Evolutionary conservation across 2,113 vertebrate genomes (phyloP), one percentile per base, ranked within the genome.

Genomic region (Coptodon bakossiorum): DNA sequence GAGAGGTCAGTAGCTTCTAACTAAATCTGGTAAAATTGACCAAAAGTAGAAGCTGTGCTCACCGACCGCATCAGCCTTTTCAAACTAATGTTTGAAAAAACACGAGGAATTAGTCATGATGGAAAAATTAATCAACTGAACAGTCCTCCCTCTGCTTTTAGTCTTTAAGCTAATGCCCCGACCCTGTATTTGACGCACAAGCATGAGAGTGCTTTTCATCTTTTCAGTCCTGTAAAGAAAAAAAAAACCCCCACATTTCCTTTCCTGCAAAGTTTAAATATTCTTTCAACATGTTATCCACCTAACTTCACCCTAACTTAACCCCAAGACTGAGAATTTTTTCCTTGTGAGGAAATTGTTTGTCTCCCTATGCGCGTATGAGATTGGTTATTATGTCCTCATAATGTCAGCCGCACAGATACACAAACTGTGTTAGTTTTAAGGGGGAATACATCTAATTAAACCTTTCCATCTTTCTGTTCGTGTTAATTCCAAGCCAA

Each of bases 391-490:
- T 50, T 78, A 78, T 52, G 63, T 57, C 79, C 79, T 53, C 53
- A 71, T 43, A n/a, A 63, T 78, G 76, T 50, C 7, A 29, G n/a
- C 29, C 1, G 19, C 24, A 80, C 82, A 78, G 31, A 17, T 52
- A 66, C 7, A 31, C 27, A 56, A 40, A 34, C 19, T 43, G 27
- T 89, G 6, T 40, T 82, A 2, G 53, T 54, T 81, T 85, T 36
- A 36, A 16, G 19, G 3, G 19, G 9, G 13, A 50, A 11, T n/a
- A 43, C 36, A 36, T 63, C 29, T 80, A 84, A 86, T 91, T 89
- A 85, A 79, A 89, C 79, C 17, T 57, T 73, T 83, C 29, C 59
- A 50, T 89, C 78, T 90, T 81, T 86, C 9, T 85, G 68, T 84
- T 52, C 27, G n/a, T 59, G 84, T 81, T 87, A 34, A 84, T 59